These are phyloP conservation scores for Poecilia wingei DNA, from an alignment of 2,797 vertebrate species.

Conservation along the genomic window DNA sequence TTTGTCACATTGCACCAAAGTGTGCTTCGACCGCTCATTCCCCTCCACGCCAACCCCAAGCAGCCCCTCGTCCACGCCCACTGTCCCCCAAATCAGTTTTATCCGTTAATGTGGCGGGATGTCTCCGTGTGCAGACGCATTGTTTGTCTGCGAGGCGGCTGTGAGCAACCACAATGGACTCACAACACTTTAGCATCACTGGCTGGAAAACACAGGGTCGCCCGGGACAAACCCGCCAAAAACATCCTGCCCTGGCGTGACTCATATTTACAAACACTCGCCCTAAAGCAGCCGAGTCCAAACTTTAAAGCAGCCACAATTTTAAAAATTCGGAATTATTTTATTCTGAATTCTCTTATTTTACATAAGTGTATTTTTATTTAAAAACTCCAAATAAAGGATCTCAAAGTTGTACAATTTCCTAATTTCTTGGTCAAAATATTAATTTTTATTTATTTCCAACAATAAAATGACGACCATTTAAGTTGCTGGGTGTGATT, in stretches of 20 bases:
- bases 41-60: conserved; percentile 38
- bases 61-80: conserved; percentile 31
- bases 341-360: too few relatives aligned
- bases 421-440: too few relatives aligned
- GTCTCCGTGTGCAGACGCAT: conserved; percentile 90
- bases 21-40: conserved; percentile 73
- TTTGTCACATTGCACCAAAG: conserved; percentile 81
- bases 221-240: conserved; percentile 81
- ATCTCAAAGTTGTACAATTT: too few relatives aligned
- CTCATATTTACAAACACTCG: background rate
- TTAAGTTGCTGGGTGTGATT: too few relatives aligned
- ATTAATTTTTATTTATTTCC: too few relatives aligned
- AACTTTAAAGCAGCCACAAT: too few relatives aligned
- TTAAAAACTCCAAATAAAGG: too few relatives aligned
- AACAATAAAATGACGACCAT: too few relatives aligned
- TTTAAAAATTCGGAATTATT: too few relatives aligned
- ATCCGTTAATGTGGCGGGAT: conserved; percentile 94
- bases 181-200: conserved; percentile 98
- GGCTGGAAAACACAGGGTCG: conserved; percentile 69
- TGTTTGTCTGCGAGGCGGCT: conserved; percentile 89
- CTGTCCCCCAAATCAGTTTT: conserved; percentile 80
- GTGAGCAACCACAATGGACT: conserved; percentile 99
- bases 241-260: conserved; percentile 41
- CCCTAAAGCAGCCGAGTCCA: background rate
- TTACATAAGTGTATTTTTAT: too few relatives aligned